Percentiles rank a stretch among this genome's conserved stretches.
These are phyloP conservation scores for Himalopsyche japonica DNA, from an alignment of 2,888 invertebrate genomes.

Conservation along the genomic window DNA sequence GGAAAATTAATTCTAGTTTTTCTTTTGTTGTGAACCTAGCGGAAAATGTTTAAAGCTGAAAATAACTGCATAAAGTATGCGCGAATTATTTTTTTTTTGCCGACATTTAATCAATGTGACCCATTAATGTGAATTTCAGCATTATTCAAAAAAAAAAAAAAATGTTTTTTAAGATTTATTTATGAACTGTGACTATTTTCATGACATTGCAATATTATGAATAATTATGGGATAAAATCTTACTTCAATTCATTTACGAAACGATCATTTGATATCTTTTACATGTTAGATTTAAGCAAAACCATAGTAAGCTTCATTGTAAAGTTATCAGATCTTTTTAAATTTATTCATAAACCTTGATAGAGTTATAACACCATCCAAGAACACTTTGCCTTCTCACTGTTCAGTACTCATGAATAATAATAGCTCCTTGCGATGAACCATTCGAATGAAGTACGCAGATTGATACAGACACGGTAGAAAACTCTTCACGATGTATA, in stretches of 20 bases:
- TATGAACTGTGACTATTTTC: no score
- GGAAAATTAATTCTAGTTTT: no score
- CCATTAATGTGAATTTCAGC: no score
- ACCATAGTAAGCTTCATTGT: slow-evolving; percentile 17
- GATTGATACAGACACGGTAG: neutral
- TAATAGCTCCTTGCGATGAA: slow-evolving; percentile 6
- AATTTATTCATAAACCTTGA: slow-evolving; percentile 39
- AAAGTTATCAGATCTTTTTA: slow-evolving; percentile 11
- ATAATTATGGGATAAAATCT: neutral
- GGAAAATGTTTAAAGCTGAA: no score
- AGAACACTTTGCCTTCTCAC: slow-evolving; percentile 31
- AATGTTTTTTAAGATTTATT: no score
- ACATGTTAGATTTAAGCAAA: slow-evolving; percentile 18
- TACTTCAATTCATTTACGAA: slow-evolving; percentile 12
- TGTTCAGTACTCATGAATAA: slow-evolving; percentile 34
- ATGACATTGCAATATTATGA: no score
- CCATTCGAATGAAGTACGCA: neutral
- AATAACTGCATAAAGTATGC: no score
- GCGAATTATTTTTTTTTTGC: no score
- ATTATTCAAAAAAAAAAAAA: no score
- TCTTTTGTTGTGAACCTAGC: no score
- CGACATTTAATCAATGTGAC: no score
- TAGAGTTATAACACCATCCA: slow-evolving; percentile 35
- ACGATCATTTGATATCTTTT: neutral
- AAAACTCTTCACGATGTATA: neutral